A percentile compares a stretch with the other conserved stretches of the same genome.
Evolutionary conservation across 1,140 invertebrate genomes (phyloP).

Genomic region (Phymastichus coffea): DNA sequence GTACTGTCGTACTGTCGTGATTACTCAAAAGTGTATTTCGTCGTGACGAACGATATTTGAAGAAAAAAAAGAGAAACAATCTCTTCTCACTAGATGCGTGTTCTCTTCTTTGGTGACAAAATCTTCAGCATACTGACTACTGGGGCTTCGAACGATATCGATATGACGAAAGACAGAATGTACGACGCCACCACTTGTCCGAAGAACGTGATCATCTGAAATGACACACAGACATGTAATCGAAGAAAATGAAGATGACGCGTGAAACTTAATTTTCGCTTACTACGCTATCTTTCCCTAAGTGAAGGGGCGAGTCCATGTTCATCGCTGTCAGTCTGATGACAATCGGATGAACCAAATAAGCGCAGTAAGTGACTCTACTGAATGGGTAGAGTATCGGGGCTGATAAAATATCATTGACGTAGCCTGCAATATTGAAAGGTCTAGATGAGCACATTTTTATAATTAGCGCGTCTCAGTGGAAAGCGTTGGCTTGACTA

Average conservation of each 20-base stretch:
- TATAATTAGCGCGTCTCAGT: background rate
- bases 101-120: constrained; percentile 66
- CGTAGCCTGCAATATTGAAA: constrained; percentile 61
- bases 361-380: constrained; percentile 80
- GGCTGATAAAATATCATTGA: constrained; percentile 71
- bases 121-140: constrained; percentile 84
- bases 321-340: constrained; percentile 75
- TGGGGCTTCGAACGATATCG: constrained; percentile 78
- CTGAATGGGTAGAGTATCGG: constrained; percentile 80
- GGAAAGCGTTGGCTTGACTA: background rate
- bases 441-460: background rate
- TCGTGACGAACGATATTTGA: no score
- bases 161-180: constrained; percentile 74
- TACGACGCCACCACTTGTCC: constrained; percentile 77
- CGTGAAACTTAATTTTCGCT: constrained; percentile 30
- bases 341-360: constrained; percentile 78
- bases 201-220: constrained; percentile 72
- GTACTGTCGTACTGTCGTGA: no score
- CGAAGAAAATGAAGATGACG: background rate
- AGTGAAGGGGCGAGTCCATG: constrained; percentile 74
- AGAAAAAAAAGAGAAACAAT: no score
- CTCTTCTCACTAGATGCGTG: constrained; percentile 47
- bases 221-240: constrained; percentile 17
- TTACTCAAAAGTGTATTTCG: no score
- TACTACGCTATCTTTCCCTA: constrained; percentile 74